Evolutionary conservation across 2,888 invertebrate species (phyloP).

Genomic region (Scelioninae gen. 2): DNA sequence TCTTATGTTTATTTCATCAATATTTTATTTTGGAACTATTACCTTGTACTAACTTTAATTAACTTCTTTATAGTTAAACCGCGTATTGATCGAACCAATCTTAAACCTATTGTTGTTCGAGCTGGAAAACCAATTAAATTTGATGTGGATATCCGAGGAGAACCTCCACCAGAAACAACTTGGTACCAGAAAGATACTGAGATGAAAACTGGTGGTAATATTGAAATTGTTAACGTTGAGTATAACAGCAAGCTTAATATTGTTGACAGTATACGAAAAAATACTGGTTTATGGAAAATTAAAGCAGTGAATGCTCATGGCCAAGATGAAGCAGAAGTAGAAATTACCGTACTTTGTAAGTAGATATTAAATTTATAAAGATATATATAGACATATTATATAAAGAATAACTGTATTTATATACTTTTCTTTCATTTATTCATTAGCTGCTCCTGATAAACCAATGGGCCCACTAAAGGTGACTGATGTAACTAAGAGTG

Average conservation of each 20-base stretch:
- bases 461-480: constrained; percentile 93
- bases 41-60: too few relatives aligned
- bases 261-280: constrained; percentile 85
- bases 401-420: too few relatives aligned
- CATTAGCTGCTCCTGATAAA: constrained; percentile 84
- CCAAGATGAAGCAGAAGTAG: constrained; percentile 93
- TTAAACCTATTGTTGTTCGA: constrained; percentile 91
- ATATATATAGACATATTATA: too few relatives aligned
- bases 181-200: constrained; percentile 92
- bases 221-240: constrained; percentile 89
- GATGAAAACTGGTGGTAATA: constrained; percentile 82
- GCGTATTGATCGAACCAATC: constrained; percentile 95
- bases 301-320: constrained; percentile 94
- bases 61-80: constrained; percentile 87
- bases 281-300: constrained; percentile 94
- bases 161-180: constrained; percentile 94
- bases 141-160: constrained; percentile 95
- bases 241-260: constrained; percentile 93
- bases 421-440: too few relatives aligned
- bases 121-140: constrained; percentile 94
- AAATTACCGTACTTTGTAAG: constrained; percentile 89
- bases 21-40: too few relatives aligned
- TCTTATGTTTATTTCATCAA: not conserved
- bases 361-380: too few relatives aligned
- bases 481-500: constrained; percentile 87